phyloP scores from a whole-genome alignment of 64 coral and sea anemone species.

The Montipora efflorescens region DNA sequence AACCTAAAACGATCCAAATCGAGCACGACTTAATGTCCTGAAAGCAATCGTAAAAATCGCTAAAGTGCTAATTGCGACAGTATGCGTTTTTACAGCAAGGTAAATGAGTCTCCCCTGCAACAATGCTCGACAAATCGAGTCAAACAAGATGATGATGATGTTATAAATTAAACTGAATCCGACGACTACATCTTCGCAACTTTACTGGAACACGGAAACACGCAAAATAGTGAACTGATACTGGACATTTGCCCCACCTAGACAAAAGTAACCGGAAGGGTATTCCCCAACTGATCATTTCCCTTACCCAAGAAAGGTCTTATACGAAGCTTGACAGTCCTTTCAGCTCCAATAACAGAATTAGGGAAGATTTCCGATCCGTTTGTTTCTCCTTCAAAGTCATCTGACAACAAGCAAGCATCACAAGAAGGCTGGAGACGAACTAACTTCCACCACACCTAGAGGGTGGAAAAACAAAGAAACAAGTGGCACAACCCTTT shows the following conservation, averaged over 20 bases:
- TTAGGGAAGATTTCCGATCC: conserved; percentile 34
- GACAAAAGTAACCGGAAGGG: neutral
- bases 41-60: too few species aligned
- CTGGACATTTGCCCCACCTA: neutral
- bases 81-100: too few species aligned
- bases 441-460: conserved; percentile 40
- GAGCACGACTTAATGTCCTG: too few species aligned
- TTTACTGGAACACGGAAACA: too few species aligned
- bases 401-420: conserved; percentile 9
- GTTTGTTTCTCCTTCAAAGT: conserved; percentile 26
- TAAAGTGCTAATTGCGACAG: too few species aligned
- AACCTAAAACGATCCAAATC: too few species aligned
- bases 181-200: too few species aligned
- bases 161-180: too few species aligned
- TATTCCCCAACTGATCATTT: neutral
- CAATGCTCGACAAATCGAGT: too few species aligned
- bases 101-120: too few species aligned
- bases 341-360: neutral
- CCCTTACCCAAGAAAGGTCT: conserved; percentile 34
- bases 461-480: neutral
- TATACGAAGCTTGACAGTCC: conserved; percentile 9
- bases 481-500: neutral
- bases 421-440: conserved; percentile 16
- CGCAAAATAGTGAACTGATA: too few species aligned
- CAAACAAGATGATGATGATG: too few species aligned